These are phyloP conservation scores for Tichodroma muraria DNA, from an alignment of 2,113 vertebrate genomes.

Conservation along the genomic window DNA sequence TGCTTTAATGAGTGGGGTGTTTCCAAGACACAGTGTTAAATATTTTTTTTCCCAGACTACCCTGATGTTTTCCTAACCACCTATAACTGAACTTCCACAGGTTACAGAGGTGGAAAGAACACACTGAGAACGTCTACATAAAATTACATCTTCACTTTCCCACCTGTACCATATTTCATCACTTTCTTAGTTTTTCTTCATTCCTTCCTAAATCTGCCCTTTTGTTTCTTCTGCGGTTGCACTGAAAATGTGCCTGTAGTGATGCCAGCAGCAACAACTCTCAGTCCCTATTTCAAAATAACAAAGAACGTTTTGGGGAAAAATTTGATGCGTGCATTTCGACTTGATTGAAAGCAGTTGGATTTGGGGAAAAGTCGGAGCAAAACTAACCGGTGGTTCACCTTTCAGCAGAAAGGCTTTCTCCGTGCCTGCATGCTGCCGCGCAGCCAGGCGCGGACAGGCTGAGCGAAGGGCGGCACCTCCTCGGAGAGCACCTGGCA, in stretches of 20 bases:
- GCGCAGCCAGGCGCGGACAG: rapidly evolving
- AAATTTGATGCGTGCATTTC: rapidly evolving
- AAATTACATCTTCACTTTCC: not conserved
- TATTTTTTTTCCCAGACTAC: not conserved
- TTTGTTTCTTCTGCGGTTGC: not conserved
- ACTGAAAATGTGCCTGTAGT: not conserved
- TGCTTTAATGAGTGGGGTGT: not conserved
- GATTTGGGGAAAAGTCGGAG: not conserved
- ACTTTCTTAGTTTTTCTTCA: not conserved
- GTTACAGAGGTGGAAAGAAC: not conserved
- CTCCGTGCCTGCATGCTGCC: not conserved
- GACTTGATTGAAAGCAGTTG: not conserved
- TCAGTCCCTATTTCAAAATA: not conserved
- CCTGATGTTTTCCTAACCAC: not conserved
- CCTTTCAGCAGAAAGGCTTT: not conserved
- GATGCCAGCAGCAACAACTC: not conserved
- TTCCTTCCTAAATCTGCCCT: not conserved
- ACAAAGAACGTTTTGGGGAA: not conserved
- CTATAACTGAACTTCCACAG: not conserved
- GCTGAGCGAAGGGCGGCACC: not conserved
- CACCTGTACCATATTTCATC: not conserved
- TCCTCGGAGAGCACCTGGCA: not conserved
- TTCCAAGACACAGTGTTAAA: not conserved
- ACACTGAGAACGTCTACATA: not conserved
- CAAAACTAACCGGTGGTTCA: rapidly evolving